A percentile compares a stretch with the other conserved stretches of the same genome.
These are phyloP conservation scores for Lethrus apterus DNA, from an alignment of 1,140 invertebrate species.

Conservation along the genomic window DNA sequence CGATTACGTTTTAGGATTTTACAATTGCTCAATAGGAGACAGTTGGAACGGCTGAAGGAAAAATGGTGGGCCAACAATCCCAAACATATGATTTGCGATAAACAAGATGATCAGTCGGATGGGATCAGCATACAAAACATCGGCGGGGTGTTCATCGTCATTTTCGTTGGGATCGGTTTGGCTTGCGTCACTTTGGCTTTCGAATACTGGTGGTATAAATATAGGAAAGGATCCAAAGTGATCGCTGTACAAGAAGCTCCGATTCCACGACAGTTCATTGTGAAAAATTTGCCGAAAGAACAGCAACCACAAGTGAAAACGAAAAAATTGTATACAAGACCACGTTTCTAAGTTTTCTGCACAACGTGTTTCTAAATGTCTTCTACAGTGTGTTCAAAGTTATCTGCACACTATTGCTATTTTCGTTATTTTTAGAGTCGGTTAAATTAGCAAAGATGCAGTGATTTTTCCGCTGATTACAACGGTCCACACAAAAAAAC, in stretches of 20 bases:
- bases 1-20: constrained; percentile 47
- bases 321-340: constrained; percentile 11
- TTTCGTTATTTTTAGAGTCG: no score
- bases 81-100: constrained; percentile 47
- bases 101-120: constrained; percentile 46
- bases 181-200: constrained; percentile 58
- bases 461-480: no score
- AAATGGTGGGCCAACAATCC: constrained; percentile 59
- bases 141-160: constrained; percentile 64
- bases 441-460: no score
- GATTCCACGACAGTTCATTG: not conserved
- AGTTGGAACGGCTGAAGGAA: constrained; percentile 57
- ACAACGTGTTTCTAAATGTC: not conserved
- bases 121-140: constrained; percentile 22
- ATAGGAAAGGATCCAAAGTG: constrained; percentile 14
- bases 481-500: no score
- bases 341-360: constrained; percentile 8
- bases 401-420: not conserved
- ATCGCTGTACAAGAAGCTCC: constrained; percentile 11
- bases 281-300: constrained; percentile 2
- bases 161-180: constrained; percentile 57
- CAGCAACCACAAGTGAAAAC: constrained; percentile 1
- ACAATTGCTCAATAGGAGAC: constrained; percentile 56
- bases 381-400: not conserved
- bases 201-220: constrained; percentile 49